These are phyloP conservation scores for Phodopus roborovskii DNA, from an alignment of 2,113 vertebrate genomes.

Conservation along the genomic window DNA sequence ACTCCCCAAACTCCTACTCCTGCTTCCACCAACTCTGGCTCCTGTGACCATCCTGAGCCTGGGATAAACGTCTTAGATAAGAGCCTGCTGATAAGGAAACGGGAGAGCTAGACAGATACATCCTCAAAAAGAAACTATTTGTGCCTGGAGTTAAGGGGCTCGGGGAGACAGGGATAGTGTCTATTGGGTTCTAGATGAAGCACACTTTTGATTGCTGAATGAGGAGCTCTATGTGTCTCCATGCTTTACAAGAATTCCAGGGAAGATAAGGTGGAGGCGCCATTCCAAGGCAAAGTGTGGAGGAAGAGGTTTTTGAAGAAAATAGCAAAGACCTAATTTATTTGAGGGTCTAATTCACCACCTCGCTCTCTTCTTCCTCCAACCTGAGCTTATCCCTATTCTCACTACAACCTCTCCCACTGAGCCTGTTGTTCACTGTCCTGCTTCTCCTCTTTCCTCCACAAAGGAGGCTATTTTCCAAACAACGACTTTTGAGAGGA, in stretches of 20 bases:
- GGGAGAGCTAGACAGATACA: fast-evolving
- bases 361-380: neutral
- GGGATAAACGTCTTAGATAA: neutral
- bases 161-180: neutral
- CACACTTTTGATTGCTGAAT: neutral
- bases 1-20: neutral
- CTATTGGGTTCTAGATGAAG: neutral
- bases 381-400: neutral
- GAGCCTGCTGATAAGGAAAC: neutral
- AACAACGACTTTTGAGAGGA: neutral
- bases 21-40: too few species aligned
- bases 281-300: neutral
- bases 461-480: neutral
- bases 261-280: neutral
- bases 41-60: neutral
- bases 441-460: neutral
- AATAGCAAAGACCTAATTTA: neutral
- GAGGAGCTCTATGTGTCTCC: neutral
- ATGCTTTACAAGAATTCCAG: neutral
- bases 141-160: fast-evolving
- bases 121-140: neutral
- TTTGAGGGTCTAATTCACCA: neutral
- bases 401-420: too few species aligned
- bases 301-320: conserved; percentile 51
- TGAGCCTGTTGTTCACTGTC: too few species aligned